Evolutionary conservation across 2,888 invertebrate genomes (phyloP), one percentile per base, ranked within the genome.

Genomic region (Sialis fuliginosa): DNA sequence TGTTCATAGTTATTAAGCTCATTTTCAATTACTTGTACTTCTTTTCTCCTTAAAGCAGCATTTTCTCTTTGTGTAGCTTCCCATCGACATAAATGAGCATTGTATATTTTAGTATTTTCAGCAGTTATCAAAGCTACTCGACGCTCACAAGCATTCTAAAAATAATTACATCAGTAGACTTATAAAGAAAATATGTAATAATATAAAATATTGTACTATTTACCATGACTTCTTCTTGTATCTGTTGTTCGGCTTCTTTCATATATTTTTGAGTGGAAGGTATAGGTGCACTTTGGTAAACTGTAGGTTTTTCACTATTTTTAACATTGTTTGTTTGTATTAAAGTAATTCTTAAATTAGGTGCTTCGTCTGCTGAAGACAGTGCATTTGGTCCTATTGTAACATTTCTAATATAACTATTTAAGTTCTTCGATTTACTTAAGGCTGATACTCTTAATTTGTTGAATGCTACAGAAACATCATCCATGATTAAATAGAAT

Each of bases 361-460:
- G 44, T 42, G 33, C 33, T 31, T 4, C 10, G 12, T 43, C 8
- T 22, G 45, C 13, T 12, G 8, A 6, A 45, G 9, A 32, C 22
- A 5, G 9, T 31, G 47, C 42, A 31, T 62, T 62, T 1, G 72
- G 71, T 1, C 72, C 72, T 47, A 74, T 68, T 0, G 75, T 77
- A 1, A 69, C 69, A 59, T 70, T 67, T 51, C 67, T 66, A 1
- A 75, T 62, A 34, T 60, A 56, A 3, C 67, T 66, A 49, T 72
- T 72, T 31, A 76, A 67, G 55, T 65, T 63, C 12, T 68, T 69
- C 4, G 73, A 74, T 58, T 77, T 79, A 35, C 66, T 68, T 30
- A 79, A 58, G 5, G 74, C 75, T 4, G 77, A 73, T 49, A 75
- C 63, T 54, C 76, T 72, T 42, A 77, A 58, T 54, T 66, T 66